Base-by-base conservation (phyloP, 2,113 vertebrate genomes). In the Odocoileus virginianus region DNA sequence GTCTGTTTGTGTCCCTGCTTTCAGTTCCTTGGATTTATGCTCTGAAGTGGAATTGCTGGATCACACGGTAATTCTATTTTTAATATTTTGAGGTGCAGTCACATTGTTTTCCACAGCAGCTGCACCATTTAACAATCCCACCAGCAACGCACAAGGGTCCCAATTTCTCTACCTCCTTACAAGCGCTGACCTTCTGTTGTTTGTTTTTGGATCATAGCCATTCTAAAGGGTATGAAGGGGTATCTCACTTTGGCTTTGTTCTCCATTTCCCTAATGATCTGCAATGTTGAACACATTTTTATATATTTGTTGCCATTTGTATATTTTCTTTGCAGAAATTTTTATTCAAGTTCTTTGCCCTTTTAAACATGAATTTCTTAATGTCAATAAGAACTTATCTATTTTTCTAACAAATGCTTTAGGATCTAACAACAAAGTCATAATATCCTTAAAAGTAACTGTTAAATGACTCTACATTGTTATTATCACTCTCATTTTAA, bases 381-480 rank as follows among this genome's bases (percentile, higher is more conserved):
- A 43, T 76, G 12, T 76, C 40, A 43, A 27, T 76, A 43, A 76
- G 12, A 76, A 43, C 40, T 43, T 76, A 27, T 6, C 23, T 76
- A 43, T 43, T 76, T 43, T 76, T 40, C 23, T 76, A 43, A 76
- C 23, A 76, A 97, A 98, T 95, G 67, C 81, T 89, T 96, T 90
- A 93, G 83, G 60, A 87, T 93, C 0, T 13, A 98, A 97, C 27
- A 97, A 94, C 71, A 95, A 96, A 98, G 89, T 95, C 92, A 91
- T 55, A 97, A 95, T 96, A 23, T 95, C 92, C 98, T 98, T 98
- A 98, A 98, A 98, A 98, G 52, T 96, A 94, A 96, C 83, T 2
- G 1, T 98, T 98, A 98, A 97, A 95, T 58, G 94, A 0, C 0
- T 89, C 97, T 97, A 96, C 98, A 98, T 98, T 98, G 98, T 98